phyloP scores from a whole-genome alignment of 2,888 invertebrate species.

The Argyresthia albistria region DNA sequence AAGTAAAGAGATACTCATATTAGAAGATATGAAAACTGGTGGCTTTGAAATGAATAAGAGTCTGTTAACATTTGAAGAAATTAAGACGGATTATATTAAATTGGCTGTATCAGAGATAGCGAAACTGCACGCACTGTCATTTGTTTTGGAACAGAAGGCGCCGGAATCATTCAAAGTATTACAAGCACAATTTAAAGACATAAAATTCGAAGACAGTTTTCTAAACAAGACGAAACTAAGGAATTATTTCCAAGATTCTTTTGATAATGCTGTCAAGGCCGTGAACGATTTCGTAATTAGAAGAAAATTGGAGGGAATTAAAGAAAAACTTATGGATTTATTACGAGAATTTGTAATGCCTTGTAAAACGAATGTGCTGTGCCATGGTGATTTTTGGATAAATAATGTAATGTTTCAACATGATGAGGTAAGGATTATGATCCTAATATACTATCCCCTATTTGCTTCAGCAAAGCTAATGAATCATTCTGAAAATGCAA shows the following conservation, averaged over 20 bases:
- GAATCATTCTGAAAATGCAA: too few species aligned
- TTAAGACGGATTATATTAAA: constrained; percentile 29
- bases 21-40: constrained; percentile 38
- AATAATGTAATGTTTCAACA: constrained; percentile 44
- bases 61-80: constrained; percentile 26
- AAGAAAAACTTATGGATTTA: constrained; percentile 30
- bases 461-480: too few species aligned
- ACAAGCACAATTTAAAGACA: constrained; percentile 32
- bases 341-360: constrained; percentile 34
- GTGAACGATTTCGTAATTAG: constrained; percentile 28
- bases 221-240: constrained; percentile 42
- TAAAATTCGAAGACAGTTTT: constrained; percentile 41
- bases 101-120: constrained; percentile 39
- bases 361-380: constrained; percentile 36
- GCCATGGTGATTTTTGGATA: constrained; percentile 58
- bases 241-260: constrained; percentile 45
- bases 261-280: constrained; percentile 35
- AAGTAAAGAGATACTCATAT: constrained; percentile 43
- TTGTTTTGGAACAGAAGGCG: constrained; percentile 30
- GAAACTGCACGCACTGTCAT: constrained; percentile 49
- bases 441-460: too few species aligned
- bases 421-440: constrained; percentile 8
- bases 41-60: constrained; percentile 37
- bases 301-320: constrained; percentile 27
- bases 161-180: constrained; percentile 21